Evolutionary conservation across 2,797 vertebrate genomes (phyloP).

Genomic region (Hemitrygon akajei): DNA sequence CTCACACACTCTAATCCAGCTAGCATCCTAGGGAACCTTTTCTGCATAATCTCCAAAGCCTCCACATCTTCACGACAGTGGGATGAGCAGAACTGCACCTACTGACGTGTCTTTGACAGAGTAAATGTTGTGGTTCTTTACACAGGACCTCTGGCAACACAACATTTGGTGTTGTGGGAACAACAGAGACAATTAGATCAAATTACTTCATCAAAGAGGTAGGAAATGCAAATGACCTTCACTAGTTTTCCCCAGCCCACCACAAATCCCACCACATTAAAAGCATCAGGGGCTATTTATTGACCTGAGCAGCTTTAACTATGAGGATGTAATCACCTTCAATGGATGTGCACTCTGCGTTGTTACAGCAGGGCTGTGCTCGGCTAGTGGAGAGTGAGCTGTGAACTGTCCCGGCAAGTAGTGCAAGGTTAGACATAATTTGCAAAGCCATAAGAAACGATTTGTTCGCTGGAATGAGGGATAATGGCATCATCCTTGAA

Average conservation of each 20-base stretch:
- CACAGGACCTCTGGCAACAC: background rate
- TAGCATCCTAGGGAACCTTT: too few relatives aligned
- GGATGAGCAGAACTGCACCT: too few relatives aligned
- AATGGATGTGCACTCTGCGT: background rate
- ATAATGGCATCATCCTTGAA: constrained; percentile 69
- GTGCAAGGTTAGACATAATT: constrained; percentile 29
- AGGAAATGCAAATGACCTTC: too few relatives aligned
- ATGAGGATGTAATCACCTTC: background rate
- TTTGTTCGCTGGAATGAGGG: constrained; percentile 57
- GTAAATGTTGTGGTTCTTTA: background rate
- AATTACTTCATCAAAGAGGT: background rate
- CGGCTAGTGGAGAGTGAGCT: background rate
- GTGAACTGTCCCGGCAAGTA: background rate
- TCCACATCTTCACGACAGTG: too few relatives aligned
- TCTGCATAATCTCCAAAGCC: too few relatives aligned
- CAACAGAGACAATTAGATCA: too few relatives aligned
- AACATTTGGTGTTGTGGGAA: too few relatives aligned
- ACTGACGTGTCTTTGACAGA: background rate
- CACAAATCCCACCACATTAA: background rate
- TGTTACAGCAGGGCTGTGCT: background rate
- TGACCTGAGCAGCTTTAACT: background rate
- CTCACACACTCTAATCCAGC: too few relatives aligned
- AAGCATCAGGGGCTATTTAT: background rate
- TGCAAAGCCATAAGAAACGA: background rate
- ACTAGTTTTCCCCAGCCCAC: too few relatives aligned